Conservation (phyloP, 2,113 vertebrate species). For the Capreolus pygargus region DNA sequence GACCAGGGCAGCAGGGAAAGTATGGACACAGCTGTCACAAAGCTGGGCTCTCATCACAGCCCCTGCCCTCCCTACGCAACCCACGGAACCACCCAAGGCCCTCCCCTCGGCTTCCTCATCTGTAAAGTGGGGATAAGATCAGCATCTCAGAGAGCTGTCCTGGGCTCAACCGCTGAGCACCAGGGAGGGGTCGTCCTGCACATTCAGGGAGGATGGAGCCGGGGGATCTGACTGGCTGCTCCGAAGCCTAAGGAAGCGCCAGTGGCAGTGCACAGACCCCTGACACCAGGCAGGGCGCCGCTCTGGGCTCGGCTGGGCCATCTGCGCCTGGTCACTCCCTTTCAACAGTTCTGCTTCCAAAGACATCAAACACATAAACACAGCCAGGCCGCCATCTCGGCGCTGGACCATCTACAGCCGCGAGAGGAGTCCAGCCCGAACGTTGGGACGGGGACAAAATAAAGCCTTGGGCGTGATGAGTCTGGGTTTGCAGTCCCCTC, state of each 20-base stretch:
- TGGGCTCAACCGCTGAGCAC: background rate
- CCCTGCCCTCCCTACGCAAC: background rate
- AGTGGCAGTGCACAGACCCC: background rate
- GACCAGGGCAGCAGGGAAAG: background rate
- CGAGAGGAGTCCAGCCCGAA: background rate
- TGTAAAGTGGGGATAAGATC: background rate
- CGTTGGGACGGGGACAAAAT: background rate
- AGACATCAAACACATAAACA: background rate
- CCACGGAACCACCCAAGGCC: background rate
- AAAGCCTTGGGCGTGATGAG: background rate
- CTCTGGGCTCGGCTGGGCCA: background rate
- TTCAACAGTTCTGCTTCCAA: background rate
- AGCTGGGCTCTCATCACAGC: background rate
- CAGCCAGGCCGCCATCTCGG: background rate
- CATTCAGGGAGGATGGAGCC: too few species aligned
- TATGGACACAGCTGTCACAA: too few species aligned
- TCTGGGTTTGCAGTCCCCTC: background rate
- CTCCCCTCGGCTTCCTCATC: background rate
- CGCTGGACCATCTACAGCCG: rapidly evolving
- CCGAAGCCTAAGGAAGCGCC: background rate
- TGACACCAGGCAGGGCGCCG: background rate
- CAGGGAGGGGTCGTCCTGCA: background rate
- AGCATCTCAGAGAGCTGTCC: background rate
- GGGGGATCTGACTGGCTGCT: rapidly evolving
- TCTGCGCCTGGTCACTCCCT: background rate